phyloP scores from a whole-genome alignment of 2,113 vertebrate genomes.

The Emydocephalus ijimae region DNA sequence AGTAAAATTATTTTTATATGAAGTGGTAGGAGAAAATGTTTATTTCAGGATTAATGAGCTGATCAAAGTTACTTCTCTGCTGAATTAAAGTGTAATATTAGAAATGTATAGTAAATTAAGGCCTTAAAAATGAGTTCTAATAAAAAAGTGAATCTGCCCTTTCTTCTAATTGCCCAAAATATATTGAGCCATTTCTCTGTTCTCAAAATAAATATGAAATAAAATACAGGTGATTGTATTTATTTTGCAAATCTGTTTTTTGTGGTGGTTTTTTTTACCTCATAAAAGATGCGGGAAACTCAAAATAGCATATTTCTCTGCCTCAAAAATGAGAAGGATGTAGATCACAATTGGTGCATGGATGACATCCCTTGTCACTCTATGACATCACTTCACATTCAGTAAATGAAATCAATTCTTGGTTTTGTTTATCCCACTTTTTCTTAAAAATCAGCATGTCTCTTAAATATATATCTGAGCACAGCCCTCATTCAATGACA shows the following conservation, averaged over 20 bases:
- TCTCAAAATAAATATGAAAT: not conserved
- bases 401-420: not conserved
- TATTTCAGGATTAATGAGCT: constrained; percentile 51
- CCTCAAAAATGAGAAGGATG: not conserved
- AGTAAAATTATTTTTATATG: constrained; percentile 55
- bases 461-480: not conserved
- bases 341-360: not conserved
- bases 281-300: not conserved
- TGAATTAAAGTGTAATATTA: constrained; percentile 57
- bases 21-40: constrained; percentile 43
- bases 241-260: not conserved
- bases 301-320: not conserved
- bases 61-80: constrained; percentile 48
- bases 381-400: not conserved
- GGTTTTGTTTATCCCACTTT: not conserved
- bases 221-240: not conserved
- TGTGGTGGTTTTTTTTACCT: not conserved
- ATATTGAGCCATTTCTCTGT: constrained; percentile 23
- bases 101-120: constrained; percentile 58
- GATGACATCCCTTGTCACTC: not conserved
- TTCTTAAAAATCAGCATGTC: not conserved
- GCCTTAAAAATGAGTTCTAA: constrained; percentile 64
- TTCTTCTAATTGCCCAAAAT: not conserved
- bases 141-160: constrained; percentile 58
- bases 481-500: not conserved